Conservation (phyloP, 30 jellyfish, hydroid and myxozoan species). For the Aurelia sp. region DNA sequence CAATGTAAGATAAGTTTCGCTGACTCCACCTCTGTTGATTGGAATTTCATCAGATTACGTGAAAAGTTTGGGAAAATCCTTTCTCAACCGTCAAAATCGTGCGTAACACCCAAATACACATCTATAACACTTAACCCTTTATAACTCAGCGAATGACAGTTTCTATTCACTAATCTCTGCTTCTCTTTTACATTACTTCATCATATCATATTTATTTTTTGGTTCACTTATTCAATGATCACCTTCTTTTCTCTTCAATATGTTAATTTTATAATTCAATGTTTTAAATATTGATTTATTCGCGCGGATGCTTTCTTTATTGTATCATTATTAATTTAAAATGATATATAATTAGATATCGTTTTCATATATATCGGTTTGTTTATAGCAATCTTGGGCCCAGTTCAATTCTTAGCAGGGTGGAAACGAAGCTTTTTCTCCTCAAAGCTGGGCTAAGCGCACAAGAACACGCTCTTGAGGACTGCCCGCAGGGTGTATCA, state of each 20-base stretch:
- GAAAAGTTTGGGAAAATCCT: slow-evolving; percentile 21
- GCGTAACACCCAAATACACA: background rate
- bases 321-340: slow-evolving; percentile 39
- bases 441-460: too few species aligned
- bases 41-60: slow-evolving; percentile 49
- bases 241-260: too few species aligned
- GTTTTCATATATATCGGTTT: background rate
- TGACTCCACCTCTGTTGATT: slow-evolving; percentile 68
- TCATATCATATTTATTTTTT: background rate
- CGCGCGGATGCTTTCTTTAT: slow-evolving; percentile 47
- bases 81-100: background rate
- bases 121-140: too few species aligned
- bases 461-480: too few species aligned
- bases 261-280: slow-evolving; percentile 19
- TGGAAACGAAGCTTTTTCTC: too few species aligned
- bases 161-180: too few species aligned
- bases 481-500: too few species aligned
- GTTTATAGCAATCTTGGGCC: slow-evolving; percentile 4
- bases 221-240: too few species aligned
- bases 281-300: slow-evolving; percentile 40
- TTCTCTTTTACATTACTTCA: background rate
- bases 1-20: slow-evolving; percentile 34
- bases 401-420: too few species aligned
- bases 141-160: too few species aligned
- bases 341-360: slow-evolving; percentile 31